Conservation (phyloP, 2,113 vertebrate species). For the Elaphurus davidianus region DNA sequence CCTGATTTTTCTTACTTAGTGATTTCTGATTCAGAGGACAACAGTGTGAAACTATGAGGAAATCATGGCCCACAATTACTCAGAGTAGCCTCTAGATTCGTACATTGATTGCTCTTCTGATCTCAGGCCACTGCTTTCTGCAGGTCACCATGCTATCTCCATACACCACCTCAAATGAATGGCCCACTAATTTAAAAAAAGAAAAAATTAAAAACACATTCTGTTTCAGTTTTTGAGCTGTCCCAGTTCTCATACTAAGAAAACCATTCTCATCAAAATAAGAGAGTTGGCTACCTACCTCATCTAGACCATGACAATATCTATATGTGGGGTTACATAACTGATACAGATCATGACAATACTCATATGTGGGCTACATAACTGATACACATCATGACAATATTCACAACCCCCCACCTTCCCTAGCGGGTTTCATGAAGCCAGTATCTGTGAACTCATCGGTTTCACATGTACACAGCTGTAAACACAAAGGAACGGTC, state of each 20-base stretch:
- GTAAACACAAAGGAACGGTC: neutral
- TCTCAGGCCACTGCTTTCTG: neutral
- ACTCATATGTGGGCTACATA: neutral
- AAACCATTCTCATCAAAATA: neutral
- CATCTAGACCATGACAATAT: neutral
- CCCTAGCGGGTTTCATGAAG: neutral
- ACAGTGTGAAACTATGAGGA: neutral
- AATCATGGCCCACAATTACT: neutral
- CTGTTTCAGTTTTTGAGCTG: neutral
- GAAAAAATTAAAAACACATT: neutral
- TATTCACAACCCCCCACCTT: neutral
- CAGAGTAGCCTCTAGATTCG: neutral
- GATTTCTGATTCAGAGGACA: neutral
- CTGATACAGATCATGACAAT: neutral
- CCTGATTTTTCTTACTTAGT: neutral
- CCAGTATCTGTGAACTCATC: neutral
- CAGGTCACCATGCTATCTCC: neutral
- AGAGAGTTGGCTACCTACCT: neutral
- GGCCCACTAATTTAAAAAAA: neutral
- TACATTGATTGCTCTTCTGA: neutral
- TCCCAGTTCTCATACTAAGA: neutral
- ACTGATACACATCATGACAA: neutral
- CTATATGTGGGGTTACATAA: neutral
- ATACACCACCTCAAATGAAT: rapidly evolving
- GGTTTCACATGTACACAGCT: neutral